Evolutionary conservation across 2,113 vertebrate species (phyloP).

Genomic region (Merops nubicus): DNA sequence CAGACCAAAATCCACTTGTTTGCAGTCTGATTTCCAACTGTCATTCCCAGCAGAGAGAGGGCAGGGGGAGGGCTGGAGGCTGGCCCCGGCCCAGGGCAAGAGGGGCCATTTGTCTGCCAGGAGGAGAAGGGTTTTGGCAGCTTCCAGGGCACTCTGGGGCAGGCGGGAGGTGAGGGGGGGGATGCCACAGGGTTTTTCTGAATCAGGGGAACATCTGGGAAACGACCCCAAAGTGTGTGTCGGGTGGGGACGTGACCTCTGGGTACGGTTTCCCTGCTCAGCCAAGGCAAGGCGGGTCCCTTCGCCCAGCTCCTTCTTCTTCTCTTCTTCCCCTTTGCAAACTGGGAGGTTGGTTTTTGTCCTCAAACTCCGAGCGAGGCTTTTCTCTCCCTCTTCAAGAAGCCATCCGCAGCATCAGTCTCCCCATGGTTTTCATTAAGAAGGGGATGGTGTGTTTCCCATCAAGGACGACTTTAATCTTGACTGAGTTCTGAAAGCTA

Average conservation of each 20-base stretch:
- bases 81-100: slow-evolving; percentile 41
- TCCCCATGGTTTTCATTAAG: slow-evolving; percentile 68
- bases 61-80: neutral
- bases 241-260: neutral
- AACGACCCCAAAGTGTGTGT: slow-evolving; percentile 14
- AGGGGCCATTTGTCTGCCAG: slow-evolving; percentile 57
- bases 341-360: neutral
- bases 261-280: neutral
- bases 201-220: slow-evolving; percentile 12
- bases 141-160: neutral
- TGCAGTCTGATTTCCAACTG: slow-evolving; percentile 56
- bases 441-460: slow-evolving; percentile 59
- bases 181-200: neutral
- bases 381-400: slow-evolving; percentile 1
- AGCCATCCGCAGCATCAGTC: neutral
- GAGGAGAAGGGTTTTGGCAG: slow-evolving; percentile 2
- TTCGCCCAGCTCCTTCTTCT: neutral
- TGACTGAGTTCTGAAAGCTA: slow-evolving; percentile 55
- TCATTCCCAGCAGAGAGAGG: neutral
- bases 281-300: neutral
- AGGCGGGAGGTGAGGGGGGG: neutral
- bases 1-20: slow-evolving; percentile 71
- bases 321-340: neutral
- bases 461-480: slow-evolving; percentile 68
- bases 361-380: neutral